Base-by-base conservation (phyloP, 2,113 vertebrate species). In the Falco punctatus region DNA sequence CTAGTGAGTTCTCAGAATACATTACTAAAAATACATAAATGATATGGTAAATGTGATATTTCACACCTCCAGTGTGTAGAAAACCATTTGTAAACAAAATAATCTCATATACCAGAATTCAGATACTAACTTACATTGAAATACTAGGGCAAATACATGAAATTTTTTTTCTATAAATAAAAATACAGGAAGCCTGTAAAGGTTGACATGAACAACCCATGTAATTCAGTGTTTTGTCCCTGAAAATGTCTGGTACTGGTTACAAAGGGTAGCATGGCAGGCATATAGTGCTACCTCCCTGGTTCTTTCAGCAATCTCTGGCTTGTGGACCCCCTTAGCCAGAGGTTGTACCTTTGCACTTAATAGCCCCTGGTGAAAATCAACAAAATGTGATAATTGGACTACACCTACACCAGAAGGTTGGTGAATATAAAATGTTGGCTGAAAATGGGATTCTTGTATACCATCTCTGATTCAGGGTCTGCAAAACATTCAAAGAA, bases 1-100 rank as follows among this genome's bases (percentile, higher is more conserved):
- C 80, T 97, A 97, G 97, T 95, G 73, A 97, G 61, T 97, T 96
- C 96, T 98, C 96, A 97, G 91, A 96, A 98, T 94, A 90, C 66
- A 86, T 93, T 96, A 91, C 58, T 74, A 16, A 32, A 78, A 91
- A 52, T 72, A 20, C 91, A 57, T 65, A 96, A 97, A 95, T 51
- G 13, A 94, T 86, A 88, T 3, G 6, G 81, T 97, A 95, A 97
- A 94, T 87, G 44, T 92, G 32, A 38, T 71, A 81, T 93, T 91
- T 28, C 24, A 71, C 77, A 82, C 55, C 74, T 94, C 62, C 52
- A 79, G 38, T 96, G 28, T 61, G 51, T 46, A 44, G 67, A 96
- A 88, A 95, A 73, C 4, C 23, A 82, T 97, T 96, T 91, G 77
- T 91, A 92, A 96, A 86, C 61, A 97, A 94, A 97, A 93, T 88